A percentile compares a stretch with the other conserved stretches of the same genome.
Evolutionary conservation across 2,113 vertebrate genomes (phyloP).

Genomic region (Hylia prasina): DNA sequence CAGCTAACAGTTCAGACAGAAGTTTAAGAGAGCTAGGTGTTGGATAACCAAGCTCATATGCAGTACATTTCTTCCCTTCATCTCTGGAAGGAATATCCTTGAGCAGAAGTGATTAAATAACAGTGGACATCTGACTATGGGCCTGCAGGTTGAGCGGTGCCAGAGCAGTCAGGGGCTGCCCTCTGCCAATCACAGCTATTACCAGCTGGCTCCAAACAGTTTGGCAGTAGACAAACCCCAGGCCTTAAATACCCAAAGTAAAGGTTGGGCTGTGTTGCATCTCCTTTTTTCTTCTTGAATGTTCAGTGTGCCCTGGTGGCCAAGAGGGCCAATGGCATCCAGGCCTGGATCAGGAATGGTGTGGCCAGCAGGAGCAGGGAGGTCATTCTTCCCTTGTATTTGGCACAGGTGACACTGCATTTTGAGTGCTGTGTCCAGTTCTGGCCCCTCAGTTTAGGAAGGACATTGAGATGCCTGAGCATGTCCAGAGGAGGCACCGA

Average conservation of each 20-base stretch:
- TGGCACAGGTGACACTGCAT: too few relatives aligned
- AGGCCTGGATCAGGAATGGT: too few relatives aligned
- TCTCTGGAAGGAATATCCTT: background rate
- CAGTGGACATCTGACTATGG: rapidly evolving
- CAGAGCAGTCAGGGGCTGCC: background rate
- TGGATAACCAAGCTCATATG: background rate
- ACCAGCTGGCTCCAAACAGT: background rate
- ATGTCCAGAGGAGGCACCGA: too few relatives aligned
- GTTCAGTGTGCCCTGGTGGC: background rate
- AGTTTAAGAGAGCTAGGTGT: background rate
- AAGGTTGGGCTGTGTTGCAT: rapidly evolving
- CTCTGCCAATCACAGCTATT: background rate
- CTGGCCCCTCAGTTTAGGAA: too few relatives aligned
- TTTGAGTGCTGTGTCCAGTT: too few relatives aligned
- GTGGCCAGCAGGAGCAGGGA: too few relatives aligned
- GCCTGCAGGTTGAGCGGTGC: rapidly evolving
- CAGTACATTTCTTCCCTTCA: background rate
- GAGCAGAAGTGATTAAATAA: background rate
- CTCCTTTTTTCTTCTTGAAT: background rate
- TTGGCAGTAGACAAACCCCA: rapidly evolving
- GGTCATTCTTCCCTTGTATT: too few relatives aligned
- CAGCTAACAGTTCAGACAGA: background rate
- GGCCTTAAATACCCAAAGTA: background rate
- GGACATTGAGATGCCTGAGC: too few relatives aligned
- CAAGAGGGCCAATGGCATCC: too few relatives aligned